phyloP scores from a whole-genome alignment of 2,888 invertebrate species.

The Andricus curvator region DNA sequence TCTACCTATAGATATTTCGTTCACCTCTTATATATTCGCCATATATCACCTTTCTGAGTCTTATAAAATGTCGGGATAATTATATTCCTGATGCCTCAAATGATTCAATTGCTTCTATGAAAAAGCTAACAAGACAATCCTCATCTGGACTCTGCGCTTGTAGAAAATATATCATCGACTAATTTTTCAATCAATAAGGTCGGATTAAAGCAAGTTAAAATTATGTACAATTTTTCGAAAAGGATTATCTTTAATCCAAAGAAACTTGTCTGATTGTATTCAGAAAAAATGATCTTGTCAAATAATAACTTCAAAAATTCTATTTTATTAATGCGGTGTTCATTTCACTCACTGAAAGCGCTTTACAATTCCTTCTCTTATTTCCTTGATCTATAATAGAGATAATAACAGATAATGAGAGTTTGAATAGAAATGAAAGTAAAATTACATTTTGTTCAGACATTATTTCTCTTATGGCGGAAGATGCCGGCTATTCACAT shows the following conservation, averaged over 20 bases:
- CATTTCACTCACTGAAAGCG: neutral
- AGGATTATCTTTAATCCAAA: too few species aligned
- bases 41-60: conserved; percentile 14
- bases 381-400: neutral
- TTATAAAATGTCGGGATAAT: conserved; percentile 14
- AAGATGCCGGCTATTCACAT: neutral
- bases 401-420: neutral
- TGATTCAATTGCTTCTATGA: conserved; percentile 16
- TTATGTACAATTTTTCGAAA: neutral
- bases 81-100: conserved; percentile 5
- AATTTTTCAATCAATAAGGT: neutral
- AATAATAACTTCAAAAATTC: neutral
- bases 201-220: neutral
- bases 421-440: neutral
- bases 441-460: conserved; percentile 14
- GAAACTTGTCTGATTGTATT: too few species aligned
- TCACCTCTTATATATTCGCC: neutral
- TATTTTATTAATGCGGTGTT: neutral
- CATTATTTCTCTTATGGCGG: conserved; percentile 21
- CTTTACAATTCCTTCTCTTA: neutral
- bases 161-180: conserved; percentile 11
- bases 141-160: conserved; percentile 2
- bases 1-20: conserved; percentile 37
- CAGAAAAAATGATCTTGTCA: too few species aligned
- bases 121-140: conserved; percentile 10